Evolutionary conservation across 2,888 invertebrate genomes (phyloP), one percentile per base, ranked within the genome.

Genomic region (Anticlea derivata): DNA sequence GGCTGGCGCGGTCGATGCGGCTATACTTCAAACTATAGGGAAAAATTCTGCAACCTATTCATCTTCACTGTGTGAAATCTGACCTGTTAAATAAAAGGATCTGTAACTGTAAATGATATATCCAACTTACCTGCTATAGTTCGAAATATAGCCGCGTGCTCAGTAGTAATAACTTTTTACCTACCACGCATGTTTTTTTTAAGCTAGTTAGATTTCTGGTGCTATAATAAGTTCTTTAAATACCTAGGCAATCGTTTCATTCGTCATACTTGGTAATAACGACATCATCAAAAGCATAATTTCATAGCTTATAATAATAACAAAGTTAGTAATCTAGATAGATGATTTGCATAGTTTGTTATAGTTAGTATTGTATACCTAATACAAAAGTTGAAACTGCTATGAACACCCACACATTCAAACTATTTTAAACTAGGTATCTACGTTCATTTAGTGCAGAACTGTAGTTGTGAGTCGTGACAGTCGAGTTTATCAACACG

Each of bases 401-500:
- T 29, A 43, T 39, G 29, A 31, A 41, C 39, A 45, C 27, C 11
- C 41, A 44, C 41, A 41, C 30, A 27, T 38, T 38, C 31, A 41
- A 40, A 50, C 46, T 50, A 53, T 53, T 55, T 51, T 53, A 31
- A 51, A 45, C 23, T 51, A 52, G 30, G 33, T 55, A 51, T 43
- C 23, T 51, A 52, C 34, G 33, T 55, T 59, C 22, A 56, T 53
- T 57, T 49, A 26, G 40, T 61, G 39, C 58, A 65, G 56, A 61
- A 44, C 58, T 56, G 58, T 55, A 61, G 60, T 61, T 55, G 50
- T 50, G 61, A 59, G 53, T 58, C 60, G 65, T 55, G 59, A 67
- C 66, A 61, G 61, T 65, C 55, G 56, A 66, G 71, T 72, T 70
- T 72, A 72, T 68, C 75, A 73, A 69, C 65, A 68, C 58, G 65